Base-by-base conservation (phyloP, 2,888 invertebrate species). In the Tethea ocularis region DNA sequence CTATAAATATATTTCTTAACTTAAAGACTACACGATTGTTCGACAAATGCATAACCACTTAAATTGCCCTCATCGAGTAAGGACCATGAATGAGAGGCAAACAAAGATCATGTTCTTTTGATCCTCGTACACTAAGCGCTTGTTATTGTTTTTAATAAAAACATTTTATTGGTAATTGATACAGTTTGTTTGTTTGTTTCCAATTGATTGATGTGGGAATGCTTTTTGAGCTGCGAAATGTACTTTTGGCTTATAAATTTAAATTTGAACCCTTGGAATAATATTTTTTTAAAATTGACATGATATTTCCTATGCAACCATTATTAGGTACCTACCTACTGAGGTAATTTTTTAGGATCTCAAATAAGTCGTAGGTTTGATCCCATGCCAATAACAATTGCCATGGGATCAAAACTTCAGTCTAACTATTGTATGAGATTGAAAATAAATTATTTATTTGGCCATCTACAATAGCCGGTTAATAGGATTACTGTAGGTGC, bases 371-470 rank as follows among this genome's bases (percentile, higher is more conserved):
- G n/a, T n/a, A n/a, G n/a, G n/a, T n/a, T n/a, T n/a, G n/a, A n/a
- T n/a, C 71, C 74, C 66, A 69, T 69, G 74, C 75, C n/a, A n/a
- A n/a, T 64, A 74, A 72, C 65, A 67, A 71, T 68, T 79, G 76
- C 75, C 76, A 75, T 74, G 78, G 82, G 82, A 77, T 65, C 64
- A 63, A n/a, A 67, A 71, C 68, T 67, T 60, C 66, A 67, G 74
- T 68, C 71, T 71, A 71, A 33, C 79, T 80, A 83, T 82, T 82
- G 77, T 82, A 86, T 78, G 71, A 73, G 79, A 88, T 88, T 75
- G 84, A 84, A 89, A 88, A 87, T 89, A 86, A 89, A 88, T 88
- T 86, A 86, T 87, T 89, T 89, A 87, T 88, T 89, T 87, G 81
- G 83, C 82, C 78, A 83, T 82, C 80, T 80, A 89, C 88, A 91